These are phyloP conservation scores for Unio pictorum DNA, from an alignment of 2,888 invertebrate genomes.

Conservation along the genomic window DNA sequence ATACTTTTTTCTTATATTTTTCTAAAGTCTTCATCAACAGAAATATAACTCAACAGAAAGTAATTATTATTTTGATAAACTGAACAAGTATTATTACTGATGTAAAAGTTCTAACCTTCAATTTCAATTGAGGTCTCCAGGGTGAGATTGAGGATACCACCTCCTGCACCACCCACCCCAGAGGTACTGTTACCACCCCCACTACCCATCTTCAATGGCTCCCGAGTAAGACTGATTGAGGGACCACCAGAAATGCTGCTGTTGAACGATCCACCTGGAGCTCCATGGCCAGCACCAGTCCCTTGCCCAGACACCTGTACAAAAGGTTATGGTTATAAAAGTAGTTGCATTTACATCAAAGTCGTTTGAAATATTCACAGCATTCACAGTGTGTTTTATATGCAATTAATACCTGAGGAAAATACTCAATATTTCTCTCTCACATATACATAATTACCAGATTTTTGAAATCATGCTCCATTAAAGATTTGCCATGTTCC, in stretches of 20 bases:
- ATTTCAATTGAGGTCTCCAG: constrained; percentile 33
- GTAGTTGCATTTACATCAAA: not conserved
- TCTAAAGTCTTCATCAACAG: no score
- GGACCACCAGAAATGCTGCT: constrained; percentile 33
- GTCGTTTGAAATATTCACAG: no score
- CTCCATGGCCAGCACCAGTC: constrained; percentile 53
- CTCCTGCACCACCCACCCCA: constrained; percentile 47
- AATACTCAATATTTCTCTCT: no score
- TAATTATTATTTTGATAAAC: no score
- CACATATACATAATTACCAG: no score
- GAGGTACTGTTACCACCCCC: constrained; percentile 45
- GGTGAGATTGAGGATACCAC: constrained; percentile 50
- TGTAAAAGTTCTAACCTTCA: constrained; percentile 33
- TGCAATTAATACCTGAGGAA: no score
- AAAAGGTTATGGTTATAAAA: not conserved
- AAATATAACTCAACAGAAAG: no score
- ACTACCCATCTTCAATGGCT: constrained; percentile 47
- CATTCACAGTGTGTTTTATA: no score
- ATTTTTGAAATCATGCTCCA: no score
- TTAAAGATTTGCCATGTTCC: no score
- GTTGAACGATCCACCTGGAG: constrained; percentile 44
- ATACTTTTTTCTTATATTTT: no score
- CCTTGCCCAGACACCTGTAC: constrained; percentile 23
- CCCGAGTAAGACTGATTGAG: constrained; percentile 38
- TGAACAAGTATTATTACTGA: no score